Evolutionary conservation across 2,888 invertebrate species (phyloP).

Genomic region (Mylabris sibirica): DNA sequence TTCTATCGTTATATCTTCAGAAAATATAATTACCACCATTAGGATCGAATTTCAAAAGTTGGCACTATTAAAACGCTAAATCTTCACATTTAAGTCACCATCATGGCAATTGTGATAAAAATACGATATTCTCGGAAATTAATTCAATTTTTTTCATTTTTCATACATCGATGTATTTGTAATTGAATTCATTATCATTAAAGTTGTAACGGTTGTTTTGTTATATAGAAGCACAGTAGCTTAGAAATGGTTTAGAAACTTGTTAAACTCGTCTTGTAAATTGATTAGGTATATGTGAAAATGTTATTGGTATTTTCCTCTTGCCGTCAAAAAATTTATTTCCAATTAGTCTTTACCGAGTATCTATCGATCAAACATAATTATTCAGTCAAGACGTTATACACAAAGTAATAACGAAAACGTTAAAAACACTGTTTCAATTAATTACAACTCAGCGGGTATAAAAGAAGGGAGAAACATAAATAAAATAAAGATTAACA

Average conservation of each 20-base stretch:
- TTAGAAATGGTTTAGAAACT: no score
- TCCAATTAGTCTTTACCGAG: conserved; percentile 14
- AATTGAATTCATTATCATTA: no score
- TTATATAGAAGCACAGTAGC: no score
- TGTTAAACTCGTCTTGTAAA: no score
- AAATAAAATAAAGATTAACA: conserved; percentile 13
- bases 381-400: conserved; percentile 5
- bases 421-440: conserved; percentile 19
- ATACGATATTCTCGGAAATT: no score
- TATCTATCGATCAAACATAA: conserved; percentile 17
- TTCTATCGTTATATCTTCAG: no score
- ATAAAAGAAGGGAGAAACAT: background rate
- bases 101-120: no score
- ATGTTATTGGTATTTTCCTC: no score
- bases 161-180: no score
- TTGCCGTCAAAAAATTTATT: background rate
- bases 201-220: no score
- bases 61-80: no score
- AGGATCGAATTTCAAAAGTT: conserved; percentile 4
- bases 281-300: no score
- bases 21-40: background rate
- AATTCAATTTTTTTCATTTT: background rate
- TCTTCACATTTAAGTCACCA: background rate
- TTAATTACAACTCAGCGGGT: conserved; percentile 19
- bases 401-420: conserved; percentile 16